A percentile compares a stretch with the other conserved stretches of the same genome.
Conservation (phyloP, 1,140 invertebrate species). For the Thaumetopoea pityocampa region DNA sequence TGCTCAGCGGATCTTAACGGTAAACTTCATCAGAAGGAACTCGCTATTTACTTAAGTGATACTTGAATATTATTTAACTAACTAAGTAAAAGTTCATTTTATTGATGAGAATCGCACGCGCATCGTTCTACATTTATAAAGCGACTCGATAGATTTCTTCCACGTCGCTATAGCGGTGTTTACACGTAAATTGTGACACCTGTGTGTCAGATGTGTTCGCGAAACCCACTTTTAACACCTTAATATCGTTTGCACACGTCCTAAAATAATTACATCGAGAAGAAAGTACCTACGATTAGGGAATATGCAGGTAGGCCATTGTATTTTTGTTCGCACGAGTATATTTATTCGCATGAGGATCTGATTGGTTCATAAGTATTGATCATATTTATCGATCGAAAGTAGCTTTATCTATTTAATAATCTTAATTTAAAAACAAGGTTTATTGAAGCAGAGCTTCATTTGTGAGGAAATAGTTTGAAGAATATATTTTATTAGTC, state of each 20-base stretch:
- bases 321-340: conserved; percentile 24
- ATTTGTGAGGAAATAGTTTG: too few relatives aligned
- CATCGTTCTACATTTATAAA: conserved; percentile 29
- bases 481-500: too few relatives aligned
- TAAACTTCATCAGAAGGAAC: conserved; percentile 53
- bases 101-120: conserved; percentile 19
- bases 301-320: conserved; percentile 45
- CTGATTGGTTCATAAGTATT: conserved; percentile 49
- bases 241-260: conserved; percentile 32
- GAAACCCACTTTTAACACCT: conserved; percentile 28
- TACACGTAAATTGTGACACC: conserved; percentile 58
- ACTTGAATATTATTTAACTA: conserved; percentile 25
- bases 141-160: conserved; percentile 30
- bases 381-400: too few relatives aligned
- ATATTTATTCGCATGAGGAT: conserved; percentile 40
- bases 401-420: too few relatives aligned
- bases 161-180: conserved; percentile 57
- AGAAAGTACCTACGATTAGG: conserved; percentile 51
- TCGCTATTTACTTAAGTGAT: conserved; percentile 68
- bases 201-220: conserved; percentile 30
- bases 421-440: too few relatives aligned
- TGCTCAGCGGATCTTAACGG: conserved; percentile 64
- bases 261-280: conserved; percentile 51
- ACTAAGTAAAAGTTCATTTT: conserved; percentile 13
- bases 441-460: too few relatives aligned